Conservation (phyloP, 2,888 invertebrate species). For the Seira musarum region DNA sequence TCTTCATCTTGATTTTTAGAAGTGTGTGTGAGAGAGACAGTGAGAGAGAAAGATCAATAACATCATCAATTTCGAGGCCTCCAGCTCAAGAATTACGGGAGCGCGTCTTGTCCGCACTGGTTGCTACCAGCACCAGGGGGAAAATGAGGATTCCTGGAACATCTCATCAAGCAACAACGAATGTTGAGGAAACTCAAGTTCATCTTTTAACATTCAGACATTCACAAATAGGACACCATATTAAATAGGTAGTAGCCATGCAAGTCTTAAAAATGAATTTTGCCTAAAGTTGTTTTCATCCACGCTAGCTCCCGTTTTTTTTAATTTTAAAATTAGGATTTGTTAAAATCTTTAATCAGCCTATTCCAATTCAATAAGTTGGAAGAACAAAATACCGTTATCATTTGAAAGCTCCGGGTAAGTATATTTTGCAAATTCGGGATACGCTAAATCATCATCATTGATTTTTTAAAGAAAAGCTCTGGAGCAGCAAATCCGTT, state of each 20-base stretch:
- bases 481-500: too few relatives aligned
- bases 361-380: too few relatives aligned
- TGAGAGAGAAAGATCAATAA: slow-evolving; percentile 10
- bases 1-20: slow-evolving; percentile 25
- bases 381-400: too few relatives aligned
- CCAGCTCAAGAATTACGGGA: slow-evolving; percentile 34
- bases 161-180: slow-evolving; percentile 52
- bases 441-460: too few relatives aligned
- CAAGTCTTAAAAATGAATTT: background rate
- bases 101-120: slow-evolving; percentile 44
- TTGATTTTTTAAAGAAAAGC: too few relatives aligned
- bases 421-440: too few relatives aligned
- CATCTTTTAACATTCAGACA: slow-evolving; percentile 1
- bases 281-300: too few relatives aligned
- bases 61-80: background rate
- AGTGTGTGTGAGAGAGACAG: slow-evolving; percentile 11
- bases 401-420: too few relatives aligned
- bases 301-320: too few relatives aligned
- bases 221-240: slow-evolving; percentile 6
- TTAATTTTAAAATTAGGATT: too few relatives aligned
- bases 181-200: slow-evolving; percentile 44
- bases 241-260: background rate
- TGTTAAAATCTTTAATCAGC: too few relatives aligned
- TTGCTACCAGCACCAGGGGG: slow-evolving; percentile 33
- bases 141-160: slow-evolving; percentile 52